Evolutionary conservation across 2,797 vertebrate genomes (phyloP), one percentile per base, ranked within the genome.

Genomic region (Labeo calbasu): DNA sequence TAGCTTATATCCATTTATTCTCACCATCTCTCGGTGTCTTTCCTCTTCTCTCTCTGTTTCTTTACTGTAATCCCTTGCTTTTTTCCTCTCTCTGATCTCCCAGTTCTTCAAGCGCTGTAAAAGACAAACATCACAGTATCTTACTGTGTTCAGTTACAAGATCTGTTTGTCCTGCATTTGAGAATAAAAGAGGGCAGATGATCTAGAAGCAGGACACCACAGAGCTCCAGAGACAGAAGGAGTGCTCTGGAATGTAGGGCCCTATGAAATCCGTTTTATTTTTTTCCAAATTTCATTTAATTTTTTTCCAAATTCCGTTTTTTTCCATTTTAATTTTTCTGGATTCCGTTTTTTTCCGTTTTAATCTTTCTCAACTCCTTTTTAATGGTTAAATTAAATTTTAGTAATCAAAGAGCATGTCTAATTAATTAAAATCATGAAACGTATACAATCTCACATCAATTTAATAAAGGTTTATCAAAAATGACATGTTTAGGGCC

Each of bases 81-180:
- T 99, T 92, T 99, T 99, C 87, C 97, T 93, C 92, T 99, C 98
- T 92, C 98, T 93, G 80, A 99, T 96, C 93, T 99, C 98, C 98
- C 98, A 99, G 93, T 99, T 99, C 92, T 99, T 99, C 89, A 99
- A 94, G 86, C 97, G 97, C 98, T 99, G 87, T 78, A 40, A 51
- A 40, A 43, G 32, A 82, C 65, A 82, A 53, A 57, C 53, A 71
- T 91, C 2, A 86, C 86, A 90, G 15, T 63, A 82, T 51, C 46
- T 63, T n/a, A 61, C 14, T 12, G 57, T 48, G 76, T 63, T 77
- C 10, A 1, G 23, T 28, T 61, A 48, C 40, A 48, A 63, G 2
- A n/a, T 63, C 68, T 50, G 55, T 72, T 36, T 61, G 68, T 61
- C 17, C 66, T 59, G 36, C 51, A 32, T 71, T 48, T 71, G 9